These are phyloP conservation scores for Zelostemma sp. DNA, from an alignment of 1,140 invertebrate genomes.

Conservation along the genomic window DNA sequence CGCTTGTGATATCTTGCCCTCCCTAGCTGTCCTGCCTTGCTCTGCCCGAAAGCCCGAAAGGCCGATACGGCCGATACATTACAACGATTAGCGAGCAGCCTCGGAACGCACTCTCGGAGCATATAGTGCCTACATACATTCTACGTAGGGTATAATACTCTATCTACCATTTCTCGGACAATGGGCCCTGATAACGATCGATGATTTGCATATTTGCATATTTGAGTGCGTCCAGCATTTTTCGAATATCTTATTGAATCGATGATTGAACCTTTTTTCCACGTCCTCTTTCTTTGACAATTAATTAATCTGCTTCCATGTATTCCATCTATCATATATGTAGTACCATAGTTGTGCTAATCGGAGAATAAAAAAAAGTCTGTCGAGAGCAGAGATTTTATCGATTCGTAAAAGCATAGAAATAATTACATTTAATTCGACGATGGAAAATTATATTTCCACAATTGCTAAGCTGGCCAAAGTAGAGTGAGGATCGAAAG, in stretches of 20 bases:
- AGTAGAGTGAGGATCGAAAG: background rate
- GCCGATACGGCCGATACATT: slow-evolving; percentile 10
- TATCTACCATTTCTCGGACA: slow-evolving; percentile 32
- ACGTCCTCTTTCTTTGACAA: background rate
- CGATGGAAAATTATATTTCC: background rate
- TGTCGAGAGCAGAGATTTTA: background rate
- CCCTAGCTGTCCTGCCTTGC: no score
- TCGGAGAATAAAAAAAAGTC: no score
- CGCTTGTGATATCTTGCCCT: no score
- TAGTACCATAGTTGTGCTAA: no score
- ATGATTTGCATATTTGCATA: slow-evolving; percentile 31
- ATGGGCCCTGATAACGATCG: slow-evolving; percentile 40
- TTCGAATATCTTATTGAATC: slow-evolving; percentile 26
- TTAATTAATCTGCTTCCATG: background rate
- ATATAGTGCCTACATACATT: no score
- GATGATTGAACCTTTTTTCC: background rate
- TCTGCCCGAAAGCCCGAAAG: no score
- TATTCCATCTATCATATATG: no score
- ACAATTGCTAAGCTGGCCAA: background rate
- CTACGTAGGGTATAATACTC: no score
- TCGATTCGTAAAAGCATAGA: background rate
- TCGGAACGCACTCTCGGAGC: slow-evolving; percentile 20
- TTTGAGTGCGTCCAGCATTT: slow-evolving; percentile 25
- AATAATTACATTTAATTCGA: background rate
- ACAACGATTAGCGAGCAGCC: slow-evolving; percentile 9